phyloP scores from a whole-genome alignment of 2,888 invertebrate genomes.

The Himalopsyche anomala region DNA sequence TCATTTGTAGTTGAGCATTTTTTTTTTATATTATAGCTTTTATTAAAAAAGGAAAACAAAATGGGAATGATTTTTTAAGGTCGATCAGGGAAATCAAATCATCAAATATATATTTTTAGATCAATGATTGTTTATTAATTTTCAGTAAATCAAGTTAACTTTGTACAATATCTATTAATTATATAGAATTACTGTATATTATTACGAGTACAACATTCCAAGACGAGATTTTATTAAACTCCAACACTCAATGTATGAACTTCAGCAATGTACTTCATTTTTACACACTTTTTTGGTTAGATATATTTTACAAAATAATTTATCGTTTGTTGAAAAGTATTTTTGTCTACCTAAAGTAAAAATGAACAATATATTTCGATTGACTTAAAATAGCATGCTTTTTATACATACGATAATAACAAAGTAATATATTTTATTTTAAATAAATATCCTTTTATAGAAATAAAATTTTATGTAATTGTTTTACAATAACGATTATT shows the following conservation, averaged over 20 bases:
- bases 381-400: conserved; percentile 36
- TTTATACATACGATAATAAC: conserved; percentile 37
- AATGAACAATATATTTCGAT: conserved; percentile 39
- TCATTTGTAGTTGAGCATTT: no score
- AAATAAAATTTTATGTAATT: conserved; percentile 14
- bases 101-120: conserved; percentile 54
- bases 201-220: conserved; percentile 34
- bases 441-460: conserved; percentile 36
- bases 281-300: conserved; percentile 24
- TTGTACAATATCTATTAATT: conserved; percentile 64
- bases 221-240: background rate
- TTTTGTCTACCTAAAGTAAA: conserved; percentile 38
- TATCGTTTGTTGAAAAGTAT: conserved; percentile 13
- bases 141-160: conserved; percentile 64
- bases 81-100: conserved; percentile 43
- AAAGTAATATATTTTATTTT: conserved; percentile 16
- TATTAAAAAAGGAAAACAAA: no score
- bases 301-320: conserved; percentile 31
- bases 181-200: conserved; percentile 54
- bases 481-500: conserved; percentile 42
- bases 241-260: background rate
- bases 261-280: conserved; percentile 14
- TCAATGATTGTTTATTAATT: conserved; percentile 65
- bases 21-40: no score
- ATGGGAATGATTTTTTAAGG: no score